Conservation (phyloP, 2,797 vertebrate genomes). For the Microhierax caerulescens region DNA sequence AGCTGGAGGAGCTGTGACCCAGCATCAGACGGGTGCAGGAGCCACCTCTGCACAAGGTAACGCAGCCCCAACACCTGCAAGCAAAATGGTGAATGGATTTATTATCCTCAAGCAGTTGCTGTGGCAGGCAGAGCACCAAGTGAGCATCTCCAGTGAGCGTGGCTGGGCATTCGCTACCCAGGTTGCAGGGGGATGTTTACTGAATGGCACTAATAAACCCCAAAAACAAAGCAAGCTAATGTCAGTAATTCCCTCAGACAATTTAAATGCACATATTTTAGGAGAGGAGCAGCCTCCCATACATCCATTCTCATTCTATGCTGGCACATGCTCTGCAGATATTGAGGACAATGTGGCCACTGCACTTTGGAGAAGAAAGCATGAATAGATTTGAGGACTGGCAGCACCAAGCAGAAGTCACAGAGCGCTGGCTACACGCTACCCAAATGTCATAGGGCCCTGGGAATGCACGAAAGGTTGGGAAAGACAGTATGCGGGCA, state of each 20-base stretch:
- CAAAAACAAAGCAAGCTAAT: constrained; percentile 32
- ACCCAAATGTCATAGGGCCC: constrained; percentile 4
- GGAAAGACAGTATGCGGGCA: neutral
- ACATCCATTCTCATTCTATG: neutral
- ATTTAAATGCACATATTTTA: constrained; percentile 62
- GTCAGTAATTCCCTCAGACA: constrained; percentile 46
- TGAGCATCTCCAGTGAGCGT: neutral
- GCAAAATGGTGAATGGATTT: neutral
- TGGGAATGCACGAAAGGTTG: neutral
- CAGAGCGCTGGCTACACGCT: neutral
- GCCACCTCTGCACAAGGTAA: neutral
- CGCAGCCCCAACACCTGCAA: fast-evolving
- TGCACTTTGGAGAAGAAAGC: neutral
- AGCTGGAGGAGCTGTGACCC: neutral
- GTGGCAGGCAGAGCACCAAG: neutral
- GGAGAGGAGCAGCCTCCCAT: neutral
- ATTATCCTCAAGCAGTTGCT: neutral
- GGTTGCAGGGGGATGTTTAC: neutral
- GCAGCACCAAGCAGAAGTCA: neutral
- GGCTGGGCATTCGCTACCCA: neutral
- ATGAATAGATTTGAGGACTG: neutral
- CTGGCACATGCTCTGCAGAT: neutral
- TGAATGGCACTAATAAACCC: constrained; percentile 35
- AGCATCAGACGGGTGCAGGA: neutral
- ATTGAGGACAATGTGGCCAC: neutral